phyloP scores from a whole-genome alignment of 2,888 invertebrate species.

The Antheraea assamensis region DNA sequence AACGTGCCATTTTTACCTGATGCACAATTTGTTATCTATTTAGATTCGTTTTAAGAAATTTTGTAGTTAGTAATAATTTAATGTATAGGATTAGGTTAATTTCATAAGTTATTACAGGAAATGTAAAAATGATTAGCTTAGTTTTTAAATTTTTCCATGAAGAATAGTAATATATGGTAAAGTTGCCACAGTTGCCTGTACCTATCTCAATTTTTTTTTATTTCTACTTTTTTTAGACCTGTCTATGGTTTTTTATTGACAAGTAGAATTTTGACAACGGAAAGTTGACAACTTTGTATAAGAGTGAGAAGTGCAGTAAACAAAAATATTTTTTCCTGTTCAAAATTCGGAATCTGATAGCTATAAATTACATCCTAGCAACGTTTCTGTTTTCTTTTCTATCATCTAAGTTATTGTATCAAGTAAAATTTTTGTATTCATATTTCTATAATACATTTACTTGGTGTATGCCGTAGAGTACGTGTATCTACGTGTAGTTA shows the following conservation, averaged over 20 bases:
- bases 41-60: no score
- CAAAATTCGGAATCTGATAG: not conserved
- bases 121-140: no score
- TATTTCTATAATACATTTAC: not conserved
- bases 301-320: not conserved
- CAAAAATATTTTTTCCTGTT: not conserved
- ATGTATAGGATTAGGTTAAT: no score
- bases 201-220: no score
- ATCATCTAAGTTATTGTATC: not conserved
- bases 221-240: no score
- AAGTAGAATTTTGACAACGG: not conserved
- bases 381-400: not conserved
- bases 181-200: no score
- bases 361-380: not conserved
- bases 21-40: no score
- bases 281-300: not conserved
- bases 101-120: no score
- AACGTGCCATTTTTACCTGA: no score
- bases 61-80: no score
- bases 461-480: not conserved
- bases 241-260: not conserved
- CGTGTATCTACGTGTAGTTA: conserved; percentile 18
- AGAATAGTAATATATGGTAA: no score
- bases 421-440: not conserved
- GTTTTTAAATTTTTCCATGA: no score